phyloP scores from a whole-genome alignment of 2,888 invertebrate species.

The Spilarctia lutea region DNA sequence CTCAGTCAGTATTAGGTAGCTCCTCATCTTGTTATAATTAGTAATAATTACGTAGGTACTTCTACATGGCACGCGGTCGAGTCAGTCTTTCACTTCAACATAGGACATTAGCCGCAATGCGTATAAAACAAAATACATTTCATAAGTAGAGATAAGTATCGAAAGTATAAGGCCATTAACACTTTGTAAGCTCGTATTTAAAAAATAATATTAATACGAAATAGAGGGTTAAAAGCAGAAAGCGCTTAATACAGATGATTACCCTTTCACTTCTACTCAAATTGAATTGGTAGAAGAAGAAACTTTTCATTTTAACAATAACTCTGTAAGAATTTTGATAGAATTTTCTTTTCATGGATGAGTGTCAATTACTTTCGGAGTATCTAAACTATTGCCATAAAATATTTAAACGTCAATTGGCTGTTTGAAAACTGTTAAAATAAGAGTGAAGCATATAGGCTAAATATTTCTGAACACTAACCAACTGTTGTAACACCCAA shows the following conservation, averaged over 20 bases:
- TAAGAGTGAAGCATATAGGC: background rate
- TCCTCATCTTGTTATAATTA: constrained; percentile 50
- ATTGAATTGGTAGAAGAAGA: background rate
- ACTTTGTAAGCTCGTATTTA: constrained; percentile 20
- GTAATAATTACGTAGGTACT: constrained; percentile 40
- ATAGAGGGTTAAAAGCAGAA: background rate
- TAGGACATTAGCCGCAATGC: constrained; percentile 39
- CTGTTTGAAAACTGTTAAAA: background rate
- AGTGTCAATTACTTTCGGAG: too few relatives aligned
- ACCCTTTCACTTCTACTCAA: background rate
- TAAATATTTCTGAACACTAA: background rate
- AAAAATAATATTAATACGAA: constrained; percentile 6
- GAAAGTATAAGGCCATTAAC: constrained; percentile 39
- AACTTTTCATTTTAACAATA: too few relatives aligned
- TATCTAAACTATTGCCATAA: too few relatives aligned
- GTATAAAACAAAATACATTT: constrained; percentile 34
- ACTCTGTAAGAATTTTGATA: too few relatives aligned
- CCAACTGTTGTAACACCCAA: background rate
- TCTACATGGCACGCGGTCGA: constrained; percentile 13
- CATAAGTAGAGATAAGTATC: constrained; percentile 39
- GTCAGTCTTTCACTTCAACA: constrained; percentile 39
- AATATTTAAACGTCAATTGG: background rate
- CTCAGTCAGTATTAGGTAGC: constrained; percentile 44
- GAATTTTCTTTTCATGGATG: too few relatives aligned
- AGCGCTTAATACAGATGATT: background rate